These are phyloP conservation scores for Heliocidaris erythrogramma DNA, from an alignment of 35 echinoderm and acorn worm genomes.

Conservation along the genomic window DNA sequence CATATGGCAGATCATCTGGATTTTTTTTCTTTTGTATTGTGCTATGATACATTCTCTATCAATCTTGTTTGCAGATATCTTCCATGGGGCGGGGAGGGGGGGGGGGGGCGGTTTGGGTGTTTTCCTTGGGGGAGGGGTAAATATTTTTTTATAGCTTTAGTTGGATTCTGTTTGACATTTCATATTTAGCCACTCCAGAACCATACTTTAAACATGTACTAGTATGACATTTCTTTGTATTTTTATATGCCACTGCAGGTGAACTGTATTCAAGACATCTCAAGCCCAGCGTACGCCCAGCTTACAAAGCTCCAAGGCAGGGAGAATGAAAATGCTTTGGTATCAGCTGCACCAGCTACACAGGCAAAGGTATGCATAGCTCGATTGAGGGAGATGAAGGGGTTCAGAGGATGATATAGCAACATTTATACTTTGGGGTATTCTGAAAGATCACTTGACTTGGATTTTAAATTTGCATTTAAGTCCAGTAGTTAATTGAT, in stretches of 20 bases:
- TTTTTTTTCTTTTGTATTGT: background rate
- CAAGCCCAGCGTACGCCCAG: conserved; percentile 83
- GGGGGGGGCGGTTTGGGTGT: too few species aligned
- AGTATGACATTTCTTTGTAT: background rate
- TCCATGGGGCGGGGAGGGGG: too few species aligned
- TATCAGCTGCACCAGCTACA: too few species aligned
- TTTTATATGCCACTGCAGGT: conserved; percentile 51
- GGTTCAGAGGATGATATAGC: background rate
- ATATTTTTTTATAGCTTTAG: background rate
- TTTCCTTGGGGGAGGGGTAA: too few species aligned
- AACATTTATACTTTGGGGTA: too few species aligned
- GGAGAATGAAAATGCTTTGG: too few species aligned
- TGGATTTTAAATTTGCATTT: too few species aligned
- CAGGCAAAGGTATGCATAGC: conserved; percentile 66
- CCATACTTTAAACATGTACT: too few species aligned
- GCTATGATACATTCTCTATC: background rate
- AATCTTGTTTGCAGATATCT: background rate
- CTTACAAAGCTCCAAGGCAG: conserved; percentile 80
- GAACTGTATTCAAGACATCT: conserved; percentile 80
- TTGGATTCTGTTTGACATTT: background rate
- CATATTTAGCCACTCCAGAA: background rate
- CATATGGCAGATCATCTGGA: too few species aligned
- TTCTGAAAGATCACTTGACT: too few species aligned
- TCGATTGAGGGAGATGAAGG: background rate
- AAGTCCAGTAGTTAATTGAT: too few species aligned